Evolutionary conservation across 37 sponge, comb jelly and placozoan genomes (phyloP).

Genomic region (Chondrosia reniformis): DNA sequence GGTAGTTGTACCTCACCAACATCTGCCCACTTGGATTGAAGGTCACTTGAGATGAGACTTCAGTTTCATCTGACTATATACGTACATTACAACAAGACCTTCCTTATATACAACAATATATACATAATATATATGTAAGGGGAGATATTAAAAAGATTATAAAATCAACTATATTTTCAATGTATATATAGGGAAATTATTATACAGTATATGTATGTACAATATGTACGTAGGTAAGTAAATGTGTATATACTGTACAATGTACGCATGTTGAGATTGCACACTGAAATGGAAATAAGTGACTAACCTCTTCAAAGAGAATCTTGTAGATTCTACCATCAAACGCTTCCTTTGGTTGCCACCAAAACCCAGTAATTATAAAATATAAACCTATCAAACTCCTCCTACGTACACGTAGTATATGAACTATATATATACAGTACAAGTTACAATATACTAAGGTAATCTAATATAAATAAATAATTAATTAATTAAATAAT

Average conservation of each 20-base stretch:
- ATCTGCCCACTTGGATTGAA: constrained; percentile 47
- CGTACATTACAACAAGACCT: neutral
- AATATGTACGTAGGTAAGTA: too few relatives aligned
- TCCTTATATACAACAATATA: neutral
- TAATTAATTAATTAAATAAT: too few relatives aligned
- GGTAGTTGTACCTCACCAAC: constrained; percentile 44
- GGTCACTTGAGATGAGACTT: constrained; percentile 37
- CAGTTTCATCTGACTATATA: constrained; percentile 47
- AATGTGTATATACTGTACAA: too few relatives aligned
- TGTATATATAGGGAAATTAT: neutral
- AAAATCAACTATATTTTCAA: neutral
- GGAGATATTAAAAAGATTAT: neutral
- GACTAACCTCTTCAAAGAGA: constrained; percentile 57
- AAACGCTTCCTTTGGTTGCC: constrained; percentile 44
- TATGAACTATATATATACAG: too few relatives aligned
- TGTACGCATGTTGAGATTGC: neutral
- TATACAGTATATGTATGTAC: neutral
- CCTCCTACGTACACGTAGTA: too few relatives aligned
- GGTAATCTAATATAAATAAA: too few relatives aligned
- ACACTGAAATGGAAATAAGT: too few relatives aligned
- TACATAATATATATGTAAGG: neutral
- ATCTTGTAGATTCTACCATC: constrained; percentile 39
- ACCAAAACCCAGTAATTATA: constrained; percentile 76
- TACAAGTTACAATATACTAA: too few relatives aligned
- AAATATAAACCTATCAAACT: constrained; percentile 76